Conservation (phyloP, 2,797 vertebrate species). For the Oreonectes daqikongensis region DNA sequence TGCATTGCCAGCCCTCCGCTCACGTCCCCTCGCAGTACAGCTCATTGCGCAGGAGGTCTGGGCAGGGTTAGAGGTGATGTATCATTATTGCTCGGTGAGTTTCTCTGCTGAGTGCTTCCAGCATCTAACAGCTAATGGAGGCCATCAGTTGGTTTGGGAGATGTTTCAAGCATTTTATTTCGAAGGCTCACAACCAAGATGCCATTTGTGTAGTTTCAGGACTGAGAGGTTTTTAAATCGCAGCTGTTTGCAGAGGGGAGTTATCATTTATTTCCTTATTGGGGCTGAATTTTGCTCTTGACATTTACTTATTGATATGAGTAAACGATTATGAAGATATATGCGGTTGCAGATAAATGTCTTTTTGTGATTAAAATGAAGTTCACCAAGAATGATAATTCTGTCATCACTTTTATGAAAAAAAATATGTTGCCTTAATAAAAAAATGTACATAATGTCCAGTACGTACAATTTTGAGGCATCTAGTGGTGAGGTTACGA, state of each 20-base stretch:
- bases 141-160: slow-evolving; percentile 43
- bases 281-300: neutral
- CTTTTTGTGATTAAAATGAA: neutral
- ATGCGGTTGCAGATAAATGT: neutral
- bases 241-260: too few relatives aligned
- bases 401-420: neutral
- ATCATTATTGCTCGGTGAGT: slow-evolving; percentile 55
- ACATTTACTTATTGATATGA: neutral
- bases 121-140: slow-evolving; percentile 42
- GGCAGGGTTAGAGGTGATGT: slow-evolving; percentile 59
- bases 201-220: neutral
- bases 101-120: slow-evolving; percentile 45
- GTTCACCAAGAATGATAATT: neutral
- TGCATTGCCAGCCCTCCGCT: slow-evolving; percentile 21
- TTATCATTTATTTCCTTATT: neutral
- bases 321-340: slow-evolving; percentile 2
- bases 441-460: too few relatives aligned
- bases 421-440: too few relatives aligned
- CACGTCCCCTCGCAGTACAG: slow-evolving; percentile 59
- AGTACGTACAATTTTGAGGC: too few relatives aligned
- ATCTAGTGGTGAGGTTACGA: too few relatives aligned
- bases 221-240: slow-evolving; percentile 11
- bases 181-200: slow-evolving; percentile 33
- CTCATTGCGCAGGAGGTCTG: slow-evolving; percentile 74
- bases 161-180: slow-evolving; percentile 22